A percentile compares a stretch with the other conserved stretches of the same genome.
phyloP scores from a whole-genome alignment of 2,888 invertebrate genomes.

The Hirtodrosophila histrioides region DNA sequence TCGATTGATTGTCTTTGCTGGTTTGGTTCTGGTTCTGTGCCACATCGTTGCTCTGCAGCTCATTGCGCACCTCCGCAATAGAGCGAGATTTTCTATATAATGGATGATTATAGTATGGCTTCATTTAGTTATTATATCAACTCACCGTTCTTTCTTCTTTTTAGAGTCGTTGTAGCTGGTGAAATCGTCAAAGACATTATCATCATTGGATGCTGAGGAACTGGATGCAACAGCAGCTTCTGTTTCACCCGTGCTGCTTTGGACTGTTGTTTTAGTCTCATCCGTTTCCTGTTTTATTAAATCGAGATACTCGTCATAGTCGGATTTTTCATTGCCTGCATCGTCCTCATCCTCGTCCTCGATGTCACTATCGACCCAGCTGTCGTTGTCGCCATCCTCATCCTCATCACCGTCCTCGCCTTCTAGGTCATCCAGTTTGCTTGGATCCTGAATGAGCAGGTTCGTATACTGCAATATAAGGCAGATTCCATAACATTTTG shows the following conservation, averaged over 20 bases:
- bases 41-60: slow-evolving; percentile 82
- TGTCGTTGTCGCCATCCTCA: slow-evolving; percentile 34
- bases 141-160: slow-evolving; percentile 71
- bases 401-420: slow-evolving; percentile 32
- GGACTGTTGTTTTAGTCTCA: background rate
- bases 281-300: slow-evolving; percentile 43
- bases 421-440: slow-evolving; percentile 51
- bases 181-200: slow-evolving; percentile 80
- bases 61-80: slow-evolving; percentile 76
- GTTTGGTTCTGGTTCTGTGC: slow-evolving; percentile 28
- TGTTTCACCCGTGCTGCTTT: slow-evolving; percentile 6
- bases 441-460: slow-evolving; percentile 75
- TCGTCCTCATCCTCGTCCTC: slow-evolving; percentile 15
- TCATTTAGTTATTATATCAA: background rate
- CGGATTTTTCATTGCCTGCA: slow-evolving; percentile 17
- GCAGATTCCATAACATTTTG: slow-evolving; percentile 35
- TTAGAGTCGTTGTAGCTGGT: slow-evolving; percentile 70
- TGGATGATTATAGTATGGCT: background rate
- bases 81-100: slow-evolving; percentile 81
- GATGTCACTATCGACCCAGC: background rate
- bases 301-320: slow-evolving; percentile 60
- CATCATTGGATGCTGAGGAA: slow-evolving; percentile 58
- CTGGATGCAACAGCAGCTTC: slow-evolving; percentile 30
- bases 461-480: slow-evolving; percentile 72
- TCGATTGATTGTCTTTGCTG: slow-evolving; percentile 33